These are phyloP conservation scores for Cephalopachus bancanus DNA, from an alignment of 2,797 vertebrate species.

Conservation along the genomic window DNA sequence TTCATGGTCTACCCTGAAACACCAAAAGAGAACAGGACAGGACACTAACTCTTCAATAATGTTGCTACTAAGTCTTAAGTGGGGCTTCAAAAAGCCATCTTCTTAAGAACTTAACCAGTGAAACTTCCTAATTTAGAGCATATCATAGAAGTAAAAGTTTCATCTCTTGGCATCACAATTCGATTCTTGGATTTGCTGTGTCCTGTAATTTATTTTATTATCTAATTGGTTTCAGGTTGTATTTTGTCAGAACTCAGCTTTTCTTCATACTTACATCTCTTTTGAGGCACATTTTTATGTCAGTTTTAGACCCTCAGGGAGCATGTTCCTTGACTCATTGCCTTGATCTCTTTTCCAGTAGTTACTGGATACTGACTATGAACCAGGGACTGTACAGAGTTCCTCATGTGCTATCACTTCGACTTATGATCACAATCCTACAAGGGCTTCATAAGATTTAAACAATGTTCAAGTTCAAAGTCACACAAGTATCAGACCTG, in stretches of 20 bases:
- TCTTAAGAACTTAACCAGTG: slow-evolving; percentile 25
- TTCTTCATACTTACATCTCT: not conserved
- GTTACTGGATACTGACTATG: not conserved
- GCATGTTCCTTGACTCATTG: not conserved
- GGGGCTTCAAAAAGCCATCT: slow-evolving; percentile 9
- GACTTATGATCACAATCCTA: not conserved
- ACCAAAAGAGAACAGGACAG: not conserved
- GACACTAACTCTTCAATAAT: slow-evolving; percentile 49
- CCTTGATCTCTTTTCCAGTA: slow-evolving; percentile 7
- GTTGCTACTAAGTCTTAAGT: slow-evolving; percentile 2
- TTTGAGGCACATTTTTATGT: slow-evolving; percentile 14
- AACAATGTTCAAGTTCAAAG: not conserved
- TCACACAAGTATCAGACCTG: not conserved
- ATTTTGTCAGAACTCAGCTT: slow-evolving; percentile 39
- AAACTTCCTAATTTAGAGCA: slow-evolving; percentile 28
- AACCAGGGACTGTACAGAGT: not conserved
- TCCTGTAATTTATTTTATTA: slow-evolving; percentile 15
- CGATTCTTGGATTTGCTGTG: slow-evolving; percentile 13
- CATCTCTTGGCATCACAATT: not conserved
- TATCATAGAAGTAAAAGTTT: not conserved
- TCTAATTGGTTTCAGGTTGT: not conserved
- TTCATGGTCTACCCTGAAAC: not conserved
- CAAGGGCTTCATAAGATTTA: not conserved
- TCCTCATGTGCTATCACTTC: not conserved
- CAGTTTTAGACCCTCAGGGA: not conserved